Evolutionary conservation across 1,140 invertebrate species (phyloP).

Genomic region (Zaprionus africanus): DNA sequence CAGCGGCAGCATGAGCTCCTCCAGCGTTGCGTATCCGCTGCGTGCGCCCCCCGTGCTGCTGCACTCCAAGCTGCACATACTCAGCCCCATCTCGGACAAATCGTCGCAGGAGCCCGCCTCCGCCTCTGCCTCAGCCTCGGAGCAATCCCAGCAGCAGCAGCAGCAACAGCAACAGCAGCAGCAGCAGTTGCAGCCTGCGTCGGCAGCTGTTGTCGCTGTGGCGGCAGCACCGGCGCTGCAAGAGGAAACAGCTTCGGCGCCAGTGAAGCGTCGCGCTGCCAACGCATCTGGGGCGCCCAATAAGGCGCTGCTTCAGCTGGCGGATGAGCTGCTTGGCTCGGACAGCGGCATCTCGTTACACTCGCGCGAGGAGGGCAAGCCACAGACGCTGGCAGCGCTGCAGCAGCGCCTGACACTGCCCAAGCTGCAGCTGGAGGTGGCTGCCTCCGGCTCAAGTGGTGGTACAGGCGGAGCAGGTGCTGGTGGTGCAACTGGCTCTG

Average conservation of each 20-base stretch:
- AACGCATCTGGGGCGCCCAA: slow-evolving; percentile 87
- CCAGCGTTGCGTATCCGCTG: slow-evolving; percentile 86
- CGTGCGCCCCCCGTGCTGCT: slow-evolving; percentile 88
- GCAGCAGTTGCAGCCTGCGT: slow-evolving; percentile 53
- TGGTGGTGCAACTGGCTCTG: background rate
- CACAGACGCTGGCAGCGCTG: slow-evolving; percentile 85
- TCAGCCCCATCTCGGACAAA: slow-evolving; percentile 95
- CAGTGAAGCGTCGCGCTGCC: slow-evolving; percentile 48
- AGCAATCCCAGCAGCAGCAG: slow-evolving; percentile 85
- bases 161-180: slow-evolving; percentile 75
- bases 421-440: slow-evolving; percentile 84
- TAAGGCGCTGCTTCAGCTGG: slow-evolving; percentile 90
- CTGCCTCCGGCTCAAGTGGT: slow-evolving; percentile 59
- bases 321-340: slow-evolving; percentile 91
- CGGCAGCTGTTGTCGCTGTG: slow-evolving; percentile 85
- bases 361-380: slow-evolving; percentile 90
- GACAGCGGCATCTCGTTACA: slow-evolving; percentile 94
- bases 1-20: slow-evolving; percentile 48
- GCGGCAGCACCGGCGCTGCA: slow-evolving; percentile 43
- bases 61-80: slow-evolving; percentile 91
- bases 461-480: slow-evolving; percentile 34
- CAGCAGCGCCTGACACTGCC: slow-evolving; percentile 86
- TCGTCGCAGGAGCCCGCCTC: slow-evolving; percentile 93
- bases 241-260: background rate
- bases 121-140: slow-evolving; percentile 88